Evolutionary conservation across 2,888 invertebrate species (phyloP).

Genomic region (Caenorhabditis sp.): DNA sequence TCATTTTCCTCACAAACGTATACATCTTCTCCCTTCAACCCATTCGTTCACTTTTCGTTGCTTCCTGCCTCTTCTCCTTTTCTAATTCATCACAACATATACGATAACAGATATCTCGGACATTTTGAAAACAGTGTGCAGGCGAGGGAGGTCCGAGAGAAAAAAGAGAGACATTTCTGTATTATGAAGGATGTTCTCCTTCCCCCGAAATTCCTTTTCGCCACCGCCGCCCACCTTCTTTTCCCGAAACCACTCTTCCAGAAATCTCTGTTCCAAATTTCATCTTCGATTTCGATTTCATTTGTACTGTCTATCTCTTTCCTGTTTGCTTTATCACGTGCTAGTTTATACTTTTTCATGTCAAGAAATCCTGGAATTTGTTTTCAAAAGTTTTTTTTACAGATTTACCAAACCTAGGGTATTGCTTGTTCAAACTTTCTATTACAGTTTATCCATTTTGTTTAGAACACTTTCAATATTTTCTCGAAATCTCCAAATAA

Average conservation of each 20-base stretch:
- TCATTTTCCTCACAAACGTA: constrained; percentile 38
- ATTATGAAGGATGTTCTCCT: constrained; percentile 19
- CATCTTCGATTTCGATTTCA: constrained; percentile 23
- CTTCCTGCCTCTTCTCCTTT: constrained; percentile 31
- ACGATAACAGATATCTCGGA: constrained; percentile 60
- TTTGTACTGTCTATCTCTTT: constrained; percentile 10
- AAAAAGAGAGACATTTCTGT: constrained; percentile 28
- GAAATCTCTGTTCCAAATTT: constrained; percentile 27
- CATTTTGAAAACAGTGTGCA: constrained; percentile 3
- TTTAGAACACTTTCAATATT: no score
- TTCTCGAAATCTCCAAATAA: neutral
- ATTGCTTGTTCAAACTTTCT: no score
- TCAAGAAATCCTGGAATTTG: no score
- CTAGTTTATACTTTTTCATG: neutral
- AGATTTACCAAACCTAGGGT: no score
- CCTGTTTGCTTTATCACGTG: neutral
- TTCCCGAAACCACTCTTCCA: constrained; percentile 48
- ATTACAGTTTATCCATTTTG: no score
- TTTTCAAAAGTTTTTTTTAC: no score
- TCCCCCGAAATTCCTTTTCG: constrained; percentile 35
- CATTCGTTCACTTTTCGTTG: constrained; percentile 20
- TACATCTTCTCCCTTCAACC: constrained; percentile 38
- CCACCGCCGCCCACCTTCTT: constrained; percentile 17
- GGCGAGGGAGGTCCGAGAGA: neutral
- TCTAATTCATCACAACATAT: constrained; percentile 56